These are phyloP conservation scores for Ceratina australensis DNA, from an alignment of 1,140 invertebrate species.

Conservation along the genomic window DNA sequence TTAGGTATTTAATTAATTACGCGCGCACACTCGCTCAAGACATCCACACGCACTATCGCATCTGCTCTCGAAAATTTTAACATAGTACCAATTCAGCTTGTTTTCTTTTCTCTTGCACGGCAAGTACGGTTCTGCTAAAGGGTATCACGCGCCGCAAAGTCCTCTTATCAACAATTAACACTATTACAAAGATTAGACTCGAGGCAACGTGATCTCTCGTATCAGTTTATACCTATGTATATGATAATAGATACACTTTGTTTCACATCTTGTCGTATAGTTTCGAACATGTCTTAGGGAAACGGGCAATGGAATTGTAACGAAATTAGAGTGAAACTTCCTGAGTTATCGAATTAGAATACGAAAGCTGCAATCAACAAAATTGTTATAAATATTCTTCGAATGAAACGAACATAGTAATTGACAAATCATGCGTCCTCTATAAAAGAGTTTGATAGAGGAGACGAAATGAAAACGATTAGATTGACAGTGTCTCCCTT, in stretches of 20 bases:
- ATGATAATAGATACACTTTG: conserved; percentile 63
- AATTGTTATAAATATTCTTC: too few species aligned
- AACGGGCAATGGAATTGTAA: conserved; percentile 35
- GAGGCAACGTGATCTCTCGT: conserved; percentile 53
- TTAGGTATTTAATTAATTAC: conserved; percentile 28
- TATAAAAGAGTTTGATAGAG: conserved; percentile 31
- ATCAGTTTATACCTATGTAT: conserved; percentile 52
- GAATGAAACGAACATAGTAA: neutral
- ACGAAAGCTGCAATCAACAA: too few species aligned
- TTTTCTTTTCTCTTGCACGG: conserved; percentile 65
- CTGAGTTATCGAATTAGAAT: too few species aligned
- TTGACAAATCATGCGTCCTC: conserved; percentile 29
- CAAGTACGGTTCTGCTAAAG: conserved; percentile 57
- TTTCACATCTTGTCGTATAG: conserved; percentile 34
- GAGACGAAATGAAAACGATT: conserved; percentile 22
- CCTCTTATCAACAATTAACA: conserved; percentile 64
- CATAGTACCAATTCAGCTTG: conserved; percentile 49
- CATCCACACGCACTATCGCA: conserved; percentile 3
- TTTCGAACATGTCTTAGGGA: conserved; percentile 28
- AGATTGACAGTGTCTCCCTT: conserved; percentile 27
- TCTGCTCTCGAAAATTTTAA: conserved; percentile 33
- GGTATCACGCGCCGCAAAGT: conserved; percentile 53
- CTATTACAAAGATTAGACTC: conserved; percentile 63
- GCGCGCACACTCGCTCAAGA: neutral
- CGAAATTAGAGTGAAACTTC: too few species aligned